These are phyloP conservation scores for Terebella lapidaria DNA, from an alignment of 2,888 invertebrate genomes.

Conservation along the genomic window DNA sequence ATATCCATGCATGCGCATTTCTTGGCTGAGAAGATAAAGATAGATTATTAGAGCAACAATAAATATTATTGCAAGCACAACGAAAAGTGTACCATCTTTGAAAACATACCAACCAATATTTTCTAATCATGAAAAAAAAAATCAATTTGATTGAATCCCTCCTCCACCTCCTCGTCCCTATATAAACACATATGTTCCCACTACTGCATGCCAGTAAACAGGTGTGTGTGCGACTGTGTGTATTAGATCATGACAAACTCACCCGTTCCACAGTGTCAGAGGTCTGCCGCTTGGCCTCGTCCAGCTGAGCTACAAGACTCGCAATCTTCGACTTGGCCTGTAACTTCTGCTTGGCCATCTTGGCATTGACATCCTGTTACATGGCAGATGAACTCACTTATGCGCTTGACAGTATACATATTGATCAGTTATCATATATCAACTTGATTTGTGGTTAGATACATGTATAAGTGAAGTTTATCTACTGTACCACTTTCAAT, in stretches of 20 bases:
- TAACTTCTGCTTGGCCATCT: slow-evolving; percentile 49
- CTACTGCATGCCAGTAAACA: no score
- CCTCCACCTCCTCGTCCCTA: no score
- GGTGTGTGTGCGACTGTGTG: no score
- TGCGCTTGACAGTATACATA: no score
- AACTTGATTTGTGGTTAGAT: background rate
- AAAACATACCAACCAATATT: background rate
- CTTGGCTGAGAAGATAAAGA: no score
- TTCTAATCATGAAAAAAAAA: background rate
- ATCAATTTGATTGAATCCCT: no score
- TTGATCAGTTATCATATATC: background rate
- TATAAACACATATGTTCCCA: no score
- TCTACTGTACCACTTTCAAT: no score
- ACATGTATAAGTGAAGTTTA: no score
- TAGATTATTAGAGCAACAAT: no score
- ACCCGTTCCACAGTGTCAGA: slow-evolving; percentile 23
- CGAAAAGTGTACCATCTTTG: background rate
- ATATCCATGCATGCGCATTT: no score
- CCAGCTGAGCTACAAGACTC: slow-evolving; percentile 37
- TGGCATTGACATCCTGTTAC: slow-evolving; percentile 44
- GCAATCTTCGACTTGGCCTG: slow-evolving; percentile 52
- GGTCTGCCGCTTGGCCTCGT: slow-evolving; percentile 31
- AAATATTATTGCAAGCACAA: background rate
- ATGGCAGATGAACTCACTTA: background rate
- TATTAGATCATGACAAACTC: no score